Evolutionary conservation across 2,797 vertebrate species (phyloP).

Genomic region (Anguilla marmorata): DNA sequence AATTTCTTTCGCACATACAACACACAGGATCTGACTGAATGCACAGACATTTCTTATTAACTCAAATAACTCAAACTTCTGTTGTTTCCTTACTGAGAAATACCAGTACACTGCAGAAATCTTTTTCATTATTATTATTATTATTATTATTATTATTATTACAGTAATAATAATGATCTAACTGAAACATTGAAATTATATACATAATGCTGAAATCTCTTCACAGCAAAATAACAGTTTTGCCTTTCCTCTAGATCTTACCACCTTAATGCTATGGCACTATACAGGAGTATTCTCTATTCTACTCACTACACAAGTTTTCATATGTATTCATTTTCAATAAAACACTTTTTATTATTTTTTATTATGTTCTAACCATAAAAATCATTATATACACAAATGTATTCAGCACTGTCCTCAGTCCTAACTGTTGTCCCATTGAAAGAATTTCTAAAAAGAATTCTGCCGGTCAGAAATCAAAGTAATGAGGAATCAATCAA

Average conservation of each 20-base stretch:
- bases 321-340: background rate
- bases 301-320: background rate
- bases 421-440: background rate
- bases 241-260: background rate
- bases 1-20: background rate
- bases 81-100: background rate
- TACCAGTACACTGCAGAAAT: background rate
- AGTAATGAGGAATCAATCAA: background rate
- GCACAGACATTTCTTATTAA: background rate
- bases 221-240: background rate
- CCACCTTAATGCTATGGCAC: background rate
- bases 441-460: background rate
- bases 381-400: slow-evolving; percentile 3
- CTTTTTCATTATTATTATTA: background rate
- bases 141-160: background rate
- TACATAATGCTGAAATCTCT: background rate
- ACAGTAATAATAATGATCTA: background rate
- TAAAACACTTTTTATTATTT: background rate
- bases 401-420: background rate
- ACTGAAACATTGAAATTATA: background rate
- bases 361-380: background rate
- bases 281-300: background rate
- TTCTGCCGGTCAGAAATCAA: background rate
- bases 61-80: too few species aligned
- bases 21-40: background rate